Evolutionary conservation across 2,113 vertebrate species (phyloP).

Genomic region (Odontophorus gujanensis): DNA sequence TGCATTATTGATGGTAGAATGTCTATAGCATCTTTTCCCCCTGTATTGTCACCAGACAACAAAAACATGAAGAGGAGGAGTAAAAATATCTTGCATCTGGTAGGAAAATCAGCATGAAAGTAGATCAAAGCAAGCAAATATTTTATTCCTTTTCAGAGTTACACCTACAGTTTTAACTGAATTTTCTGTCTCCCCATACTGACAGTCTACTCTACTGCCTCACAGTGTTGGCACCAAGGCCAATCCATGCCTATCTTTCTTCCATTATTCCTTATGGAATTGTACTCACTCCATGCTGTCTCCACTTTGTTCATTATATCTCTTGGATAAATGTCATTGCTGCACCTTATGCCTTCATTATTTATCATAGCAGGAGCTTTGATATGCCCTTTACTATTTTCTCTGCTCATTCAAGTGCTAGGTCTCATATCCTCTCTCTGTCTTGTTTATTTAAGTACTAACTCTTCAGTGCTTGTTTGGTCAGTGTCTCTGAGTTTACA

Average conservation of each 20-base stretch:
- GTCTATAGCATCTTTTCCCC: not conserved
- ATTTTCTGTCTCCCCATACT: not conserved
- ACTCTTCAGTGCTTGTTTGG: not conserved
- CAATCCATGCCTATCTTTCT: not conserved
- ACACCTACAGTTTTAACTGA: not conserved
- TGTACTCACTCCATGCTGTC: not conserved
- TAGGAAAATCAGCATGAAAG: not conserved
- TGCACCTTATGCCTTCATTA: not conserved
- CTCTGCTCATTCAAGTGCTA: not conserved
- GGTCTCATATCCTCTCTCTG: not conserved
- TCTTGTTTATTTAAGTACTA: not conserved
- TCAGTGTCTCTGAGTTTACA: not conserved
- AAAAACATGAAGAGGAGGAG: not conserved
- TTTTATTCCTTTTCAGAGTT: not conserved
- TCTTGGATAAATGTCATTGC: not conserved
- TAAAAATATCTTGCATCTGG: not conserved
- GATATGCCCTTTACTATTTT: not conserved
- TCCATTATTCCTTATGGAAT: not conserved
- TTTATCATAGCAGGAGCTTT: not conserved
- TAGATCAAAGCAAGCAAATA: not conserved
- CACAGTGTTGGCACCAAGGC: fast-evolving
- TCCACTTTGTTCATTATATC: not conserved
- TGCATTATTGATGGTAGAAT: not conserved
- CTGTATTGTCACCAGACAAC: not conserved
- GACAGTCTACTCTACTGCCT: fast-evolving